Percentiles rank a stretch among this genome's conserved stretches.
These are phyloP conservation scores for Platyura marginata DNA, from an alignment of 1,140 invertebrate species.

Conservation along the genomic window DNA sequence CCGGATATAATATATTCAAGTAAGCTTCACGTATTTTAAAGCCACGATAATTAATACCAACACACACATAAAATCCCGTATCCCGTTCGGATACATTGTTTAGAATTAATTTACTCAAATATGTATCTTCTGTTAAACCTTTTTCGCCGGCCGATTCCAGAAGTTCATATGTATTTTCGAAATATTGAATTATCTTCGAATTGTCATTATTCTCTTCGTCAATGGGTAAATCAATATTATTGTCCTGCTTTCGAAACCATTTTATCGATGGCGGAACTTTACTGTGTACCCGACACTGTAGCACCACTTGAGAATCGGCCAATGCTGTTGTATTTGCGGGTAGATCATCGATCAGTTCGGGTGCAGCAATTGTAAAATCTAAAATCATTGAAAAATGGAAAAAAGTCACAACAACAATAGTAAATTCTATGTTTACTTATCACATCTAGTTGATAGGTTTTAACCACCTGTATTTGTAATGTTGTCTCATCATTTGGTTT, in stretches of 20 bases:
- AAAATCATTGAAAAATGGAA: no score
- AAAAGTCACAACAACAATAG: no score
- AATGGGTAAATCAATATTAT: not conserved
- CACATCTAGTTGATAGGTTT: constrained; percentile 19
- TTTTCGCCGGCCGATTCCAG: constrained; percentile 13
- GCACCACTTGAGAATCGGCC: constrained; percentile 12
- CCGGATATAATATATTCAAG: constrained; percentile 9
- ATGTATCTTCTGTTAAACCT: constrained; percentile 12
- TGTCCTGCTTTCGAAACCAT: constrained; percentile 13
- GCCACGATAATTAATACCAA: constrained; percentile 17
- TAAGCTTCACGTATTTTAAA: constrained; percentile 18
- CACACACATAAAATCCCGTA: constrained; percentile 17
- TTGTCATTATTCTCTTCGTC: not conserved
- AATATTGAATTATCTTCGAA: not conserved
- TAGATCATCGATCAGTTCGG: constrained; percentile 18
- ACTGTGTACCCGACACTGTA: constrained; percentile 20
- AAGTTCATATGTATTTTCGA: not conserved
- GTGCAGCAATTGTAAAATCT: constrained; percentile 15
- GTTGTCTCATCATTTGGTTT: constrained; percentile 9
- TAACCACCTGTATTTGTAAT: constrained; percentile 16
- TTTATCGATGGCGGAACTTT: constrained; percentile 18
- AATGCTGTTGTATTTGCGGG: constrained; percentile 12
- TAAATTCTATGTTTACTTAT: no score
- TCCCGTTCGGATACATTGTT: constrained; percentile 14
- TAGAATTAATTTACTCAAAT: constrained; percentile 19